Conservation (phyloP, 2,113 vertebrate species). For the Nibea coibor region DNA sequence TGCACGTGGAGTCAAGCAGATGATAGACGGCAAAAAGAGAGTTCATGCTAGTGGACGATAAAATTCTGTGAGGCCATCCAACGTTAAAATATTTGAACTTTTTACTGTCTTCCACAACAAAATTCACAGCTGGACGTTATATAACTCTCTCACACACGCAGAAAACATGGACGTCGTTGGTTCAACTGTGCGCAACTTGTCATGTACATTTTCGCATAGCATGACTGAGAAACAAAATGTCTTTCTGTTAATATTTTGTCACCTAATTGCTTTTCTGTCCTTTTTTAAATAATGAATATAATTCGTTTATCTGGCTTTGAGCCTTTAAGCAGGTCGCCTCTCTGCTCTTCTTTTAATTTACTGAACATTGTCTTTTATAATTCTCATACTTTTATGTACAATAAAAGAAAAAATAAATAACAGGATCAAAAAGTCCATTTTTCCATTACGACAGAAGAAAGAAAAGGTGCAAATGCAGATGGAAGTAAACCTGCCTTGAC, state of each 20-base stretch:
- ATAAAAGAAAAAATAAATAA: not conserved
- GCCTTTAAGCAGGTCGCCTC: not conserved
- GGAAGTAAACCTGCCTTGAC: not conserved
- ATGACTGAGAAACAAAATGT: not conserved
- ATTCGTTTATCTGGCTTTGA: not conserved
- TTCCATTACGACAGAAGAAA: not conserved
- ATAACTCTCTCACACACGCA: too few relatives aligned
- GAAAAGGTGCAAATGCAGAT: not conserved
- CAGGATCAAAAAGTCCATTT: not conserved
- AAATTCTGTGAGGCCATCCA: too few relatives aligned
- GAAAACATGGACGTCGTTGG: too few relatives aligned
- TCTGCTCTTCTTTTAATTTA: not conserved
- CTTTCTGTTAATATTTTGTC: not conserved
- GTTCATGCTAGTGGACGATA: too few relatives aligned
- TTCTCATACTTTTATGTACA: not conserved
- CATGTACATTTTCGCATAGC: too few relatives aligned
- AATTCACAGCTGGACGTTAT: too few relatives aligned
- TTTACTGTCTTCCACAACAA: too few relatives aligned
- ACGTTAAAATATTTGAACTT: too few relatives aligned
- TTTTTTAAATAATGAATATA: not conserved
- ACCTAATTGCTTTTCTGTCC: not conserved
- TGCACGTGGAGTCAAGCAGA: too few relatives aligned
- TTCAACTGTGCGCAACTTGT: too few relatives aligned
- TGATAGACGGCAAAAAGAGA: too few relatives aligned
- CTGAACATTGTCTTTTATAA: not conserved